These are phyloP conservation scores for Dasysyrphus albostriatus DNA, from an alignment of 2,888 invertebrate species.

Conservation along the genomic window DNA sequence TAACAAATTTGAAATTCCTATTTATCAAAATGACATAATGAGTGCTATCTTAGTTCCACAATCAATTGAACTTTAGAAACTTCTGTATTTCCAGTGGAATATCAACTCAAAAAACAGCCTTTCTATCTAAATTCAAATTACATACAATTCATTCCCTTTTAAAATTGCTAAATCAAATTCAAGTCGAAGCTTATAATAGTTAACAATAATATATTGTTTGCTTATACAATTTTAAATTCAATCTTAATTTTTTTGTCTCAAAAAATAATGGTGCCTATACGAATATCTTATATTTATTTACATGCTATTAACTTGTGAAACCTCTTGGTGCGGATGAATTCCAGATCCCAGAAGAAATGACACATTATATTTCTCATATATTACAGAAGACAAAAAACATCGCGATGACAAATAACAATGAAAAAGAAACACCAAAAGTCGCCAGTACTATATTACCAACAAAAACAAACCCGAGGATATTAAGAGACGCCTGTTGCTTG, in stretches of 20 bases:
- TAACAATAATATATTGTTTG: too few relatives aligned
- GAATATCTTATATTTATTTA: background rate
- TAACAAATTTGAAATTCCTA: too few relatives aligned
- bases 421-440: constrained; percentile 59
- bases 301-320: background rate
- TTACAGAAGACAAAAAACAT: constrained; percentile 51
- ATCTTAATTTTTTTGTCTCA: background rate
- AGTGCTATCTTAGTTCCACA: too few relatives aligned
- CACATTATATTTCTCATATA: constrained; percentile 71
- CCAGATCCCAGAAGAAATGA: constrained; percentile 50
- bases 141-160: too few relatives aligned
- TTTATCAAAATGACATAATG: too few relatives aligned
- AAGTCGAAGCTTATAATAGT: too few relatives aligned
- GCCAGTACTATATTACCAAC: constrained; percentile 16
- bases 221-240: background rate
- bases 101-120: too few relatives aligned
- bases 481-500: constrained; percentile 62
- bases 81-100: too few relatives aligned
- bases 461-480: constrained; percentile 38
- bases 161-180: too few relatives aligned
- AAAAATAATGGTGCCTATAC: background rate
- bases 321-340: constrained; percentile 21
- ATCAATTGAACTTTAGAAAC: too few relatives aligned
- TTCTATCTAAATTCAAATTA: too few relatives aligned
- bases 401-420: constrained; percentile 48